These are phyloP conservation scores for Eidolon dupreanum DNA, from an alignment of 2,797 vertebrate species.

Conservation along the genomic window DNA sequence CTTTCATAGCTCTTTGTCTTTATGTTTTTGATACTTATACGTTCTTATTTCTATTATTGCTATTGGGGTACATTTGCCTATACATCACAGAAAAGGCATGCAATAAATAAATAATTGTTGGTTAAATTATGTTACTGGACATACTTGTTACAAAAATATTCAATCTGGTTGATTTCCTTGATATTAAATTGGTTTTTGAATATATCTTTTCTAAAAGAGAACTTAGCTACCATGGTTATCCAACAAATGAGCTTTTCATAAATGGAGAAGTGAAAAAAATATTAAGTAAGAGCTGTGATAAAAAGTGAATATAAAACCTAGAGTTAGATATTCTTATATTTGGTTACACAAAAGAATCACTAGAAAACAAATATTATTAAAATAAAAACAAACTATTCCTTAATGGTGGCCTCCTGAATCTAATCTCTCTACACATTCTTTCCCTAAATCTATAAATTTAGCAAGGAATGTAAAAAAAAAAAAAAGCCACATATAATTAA, in stretches of 20 bases:
- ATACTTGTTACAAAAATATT: neutral
- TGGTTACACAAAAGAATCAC: neutral
- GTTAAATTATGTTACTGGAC: neutral
- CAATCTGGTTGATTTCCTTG: neutral
- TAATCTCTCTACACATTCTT: neutral
- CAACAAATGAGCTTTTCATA: neutral
- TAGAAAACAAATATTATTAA: neutral
- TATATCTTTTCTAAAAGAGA: neutral
- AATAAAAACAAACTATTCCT: neutral
- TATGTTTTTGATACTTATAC: neutral
- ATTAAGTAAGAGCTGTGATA: neutral
- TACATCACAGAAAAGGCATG: neutral
- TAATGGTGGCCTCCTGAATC: neutral
- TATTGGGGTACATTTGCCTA: neutral
- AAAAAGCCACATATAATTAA: neutral
- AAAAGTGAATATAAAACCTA: neutral
- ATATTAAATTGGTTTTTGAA: neutral
- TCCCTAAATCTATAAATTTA: neutral
- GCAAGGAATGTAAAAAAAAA: neutral
- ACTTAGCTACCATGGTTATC: neutral
- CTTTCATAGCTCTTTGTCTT: neutral
- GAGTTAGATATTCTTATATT: neutral
- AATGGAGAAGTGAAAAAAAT: neutral
- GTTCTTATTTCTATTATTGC: neutral
- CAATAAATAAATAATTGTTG: neutral